These are phyloP conservation scores for Manduca sexta DNA, from an alignment of 1,140 invertebrate species.

Conservation along the genomic window DNA sequence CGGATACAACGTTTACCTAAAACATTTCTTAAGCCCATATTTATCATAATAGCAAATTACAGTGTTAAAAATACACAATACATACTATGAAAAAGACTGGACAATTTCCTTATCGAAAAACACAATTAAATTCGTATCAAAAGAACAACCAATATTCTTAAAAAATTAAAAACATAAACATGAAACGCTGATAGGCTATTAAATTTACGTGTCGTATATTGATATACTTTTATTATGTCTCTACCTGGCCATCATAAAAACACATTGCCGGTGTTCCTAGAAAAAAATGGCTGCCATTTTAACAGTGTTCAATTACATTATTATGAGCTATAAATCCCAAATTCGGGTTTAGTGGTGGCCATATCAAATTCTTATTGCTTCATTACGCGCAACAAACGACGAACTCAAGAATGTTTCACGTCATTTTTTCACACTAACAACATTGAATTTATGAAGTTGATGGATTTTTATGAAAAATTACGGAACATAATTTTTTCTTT, in stretches of 20 bases:
- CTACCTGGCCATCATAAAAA: constrained; percentile 2
- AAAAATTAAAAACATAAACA: too few species aligned
- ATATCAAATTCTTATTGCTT: constrained; percentile 22
- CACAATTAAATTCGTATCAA: too few species aligned
- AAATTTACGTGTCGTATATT: too few species aligned
- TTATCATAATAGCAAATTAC: too few species aligned
- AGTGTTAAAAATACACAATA: too few species aligned
- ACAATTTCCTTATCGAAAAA: too few species aligned
- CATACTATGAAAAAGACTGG: too few species aligned
- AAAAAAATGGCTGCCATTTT: constrained; percentile 4
- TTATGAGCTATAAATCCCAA: constrained; percentile 18
- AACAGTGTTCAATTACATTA: constrained; percentile 14
- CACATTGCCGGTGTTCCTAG: constrained; percentile 3
- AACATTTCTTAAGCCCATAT: too few species aligned
- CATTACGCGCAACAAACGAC: constrained; percentile 15
- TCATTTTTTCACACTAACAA: not conserved
- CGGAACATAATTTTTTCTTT: not conserved
- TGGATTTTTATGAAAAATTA: not conserved
- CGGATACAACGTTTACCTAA: too few species aligned
- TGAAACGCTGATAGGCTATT: too few species aligned
- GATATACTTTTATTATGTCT: not conserved
- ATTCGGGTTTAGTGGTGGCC: constrained; percentile 14
- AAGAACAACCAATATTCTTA: too few species aligned
- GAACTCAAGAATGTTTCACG: constrained; percentile 11
- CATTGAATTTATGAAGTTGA: not conserved